Percentiles rank a stretch among this genome's conserved stretches.
phyloP scores from a whole-genome alignment of 2,888 invertebrate genomes.

The Celastrina argiolus region DNA sequence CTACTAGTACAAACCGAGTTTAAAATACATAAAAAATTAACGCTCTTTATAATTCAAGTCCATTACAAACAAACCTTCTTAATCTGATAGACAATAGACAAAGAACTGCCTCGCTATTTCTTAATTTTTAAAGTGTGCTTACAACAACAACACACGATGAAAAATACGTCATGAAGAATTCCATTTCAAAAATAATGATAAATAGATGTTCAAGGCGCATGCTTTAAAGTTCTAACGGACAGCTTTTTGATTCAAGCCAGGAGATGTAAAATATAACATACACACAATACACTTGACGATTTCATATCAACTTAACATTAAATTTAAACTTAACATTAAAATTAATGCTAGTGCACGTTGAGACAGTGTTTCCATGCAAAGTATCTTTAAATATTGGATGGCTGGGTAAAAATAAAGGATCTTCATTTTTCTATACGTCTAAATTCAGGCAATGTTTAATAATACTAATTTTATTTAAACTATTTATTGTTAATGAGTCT shows the following conservation, averaged over 20 bases:
- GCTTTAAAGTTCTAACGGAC: neutral
- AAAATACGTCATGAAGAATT: neutral
- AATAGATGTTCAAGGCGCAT: neutral
- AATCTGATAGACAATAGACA: neutral
- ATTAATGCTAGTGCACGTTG: neutral
- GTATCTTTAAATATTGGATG: neutral
- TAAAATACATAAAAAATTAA: neutral
- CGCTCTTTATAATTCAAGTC: slow-evolving; percentile 13
- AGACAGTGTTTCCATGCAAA: neutral
- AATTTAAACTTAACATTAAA: slow-evolving; percentile 4
- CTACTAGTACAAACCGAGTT: neutral
- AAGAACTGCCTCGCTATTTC: neutral
- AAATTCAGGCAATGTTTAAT: neutral
- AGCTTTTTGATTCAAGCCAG: neutral
- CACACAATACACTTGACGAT: neutral
- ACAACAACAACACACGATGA: neutral
- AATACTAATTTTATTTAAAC: no score
- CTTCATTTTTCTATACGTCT: no score
- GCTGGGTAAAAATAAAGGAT: neutral
- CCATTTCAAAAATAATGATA: neutral
- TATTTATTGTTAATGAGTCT: neutral
- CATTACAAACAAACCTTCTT: neutral
- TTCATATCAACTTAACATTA: neutral
- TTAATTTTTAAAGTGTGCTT: neutral
- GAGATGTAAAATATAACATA: neutral